These are phyloP conservation scores for Crotalus viridis DNA, from an alignment of 2,113 vertebrate genomes.

Conservation along the genomic window DNA sequence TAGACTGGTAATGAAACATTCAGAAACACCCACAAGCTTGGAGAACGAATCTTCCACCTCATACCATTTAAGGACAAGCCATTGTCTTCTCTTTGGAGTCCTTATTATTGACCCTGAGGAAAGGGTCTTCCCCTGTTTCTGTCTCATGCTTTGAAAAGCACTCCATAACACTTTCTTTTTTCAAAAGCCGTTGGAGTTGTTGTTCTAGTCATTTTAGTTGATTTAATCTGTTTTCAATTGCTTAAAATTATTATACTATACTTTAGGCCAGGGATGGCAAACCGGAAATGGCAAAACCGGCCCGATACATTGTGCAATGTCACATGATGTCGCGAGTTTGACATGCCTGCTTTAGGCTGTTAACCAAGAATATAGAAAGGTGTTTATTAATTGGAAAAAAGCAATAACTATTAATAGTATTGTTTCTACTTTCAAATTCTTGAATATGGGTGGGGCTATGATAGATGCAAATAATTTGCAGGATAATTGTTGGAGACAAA, in stretches of 20 bases:
- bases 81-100: not conserved
- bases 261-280: not conserved
- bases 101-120: not conserved
- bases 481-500: not conserved
- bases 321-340: no score
- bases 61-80: not conserved
- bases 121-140: not conserved
- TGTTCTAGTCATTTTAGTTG: not conserved
- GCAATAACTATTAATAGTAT: not conserved
- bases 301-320: no score
- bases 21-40: no score
- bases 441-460: not conserved
- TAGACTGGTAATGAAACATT: no score
- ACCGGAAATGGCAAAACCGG: no score
- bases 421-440: not conserved
- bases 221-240: not conserved
- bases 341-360: not conserved
- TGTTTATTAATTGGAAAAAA: not conserved
- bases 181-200: not conserved
- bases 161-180: not conserved
- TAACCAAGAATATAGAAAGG: not conserved
- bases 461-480: not conserved
- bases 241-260: not conserved
- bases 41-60: no score
- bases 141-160: not conserved